Conservation (phyloP, 2,113 vertebrate genomes). For the Channa argus region DNA sequence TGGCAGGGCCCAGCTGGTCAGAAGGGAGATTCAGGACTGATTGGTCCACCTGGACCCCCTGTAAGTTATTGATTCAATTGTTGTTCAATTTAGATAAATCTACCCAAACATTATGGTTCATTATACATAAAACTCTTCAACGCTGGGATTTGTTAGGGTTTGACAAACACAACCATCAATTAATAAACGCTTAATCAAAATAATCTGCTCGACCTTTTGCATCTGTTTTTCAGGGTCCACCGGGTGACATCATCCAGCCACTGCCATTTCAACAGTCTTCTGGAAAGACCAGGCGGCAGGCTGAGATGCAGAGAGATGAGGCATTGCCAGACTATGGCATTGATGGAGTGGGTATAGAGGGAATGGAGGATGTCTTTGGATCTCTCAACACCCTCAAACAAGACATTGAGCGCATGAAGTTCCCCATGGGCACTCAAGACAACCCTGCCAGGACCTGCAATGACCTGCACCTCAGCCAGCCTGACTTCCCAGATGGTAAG, state of each 20-base stretch:
- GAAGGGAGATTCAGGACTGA: conserved; percentile 93
- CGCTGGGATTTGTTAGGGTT: not conserved
- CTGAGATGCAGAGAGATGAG: conserved; percentile 88
- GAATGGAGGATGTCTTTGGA: conserved; percentile 95
- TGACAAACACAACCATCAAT: not conserved
- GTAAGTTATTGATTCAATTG: conserved; percentile 81
- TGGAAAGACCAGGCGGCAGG: conserved; percentile 90
- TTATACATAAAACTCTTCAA: not conserved
- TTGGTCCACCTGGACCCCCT: conserved; percentile 92
- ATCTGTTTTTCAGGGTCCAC: conserved; percentile 87
- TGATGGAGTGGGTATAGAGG: conserved; percentile 77
- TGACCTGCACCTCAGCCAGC: conserved; percentile 95
- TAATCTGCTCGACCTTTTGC: conserved; percentile 2
- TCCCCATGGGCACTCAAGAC: conserved; percentile 93
- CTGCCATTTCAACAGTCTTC: conserved; percentile 90
- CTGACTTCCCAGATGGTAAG: conserved; percentile 94
- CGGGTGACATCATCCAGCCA: conserved; percentile 95
- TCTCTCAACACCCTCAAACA: conserved; percentile 95
- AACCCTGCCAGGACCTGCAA: conserved; percentile 97
- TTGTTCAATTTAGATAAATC: not conserved
- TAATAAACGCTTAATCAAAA: not conserved
- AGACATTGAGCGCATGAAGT: conserved; percentile 97
- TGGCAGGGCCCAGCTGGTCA: conserved; percentile 91
- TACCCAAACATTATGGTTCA: not conserved
- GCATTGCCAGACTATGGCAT: conserved; percentile 86